Base-by-base conservation (phyloP, 2,888 invertebrate genomes). In the Kuschelorhynchus macadamiae region DNA sequence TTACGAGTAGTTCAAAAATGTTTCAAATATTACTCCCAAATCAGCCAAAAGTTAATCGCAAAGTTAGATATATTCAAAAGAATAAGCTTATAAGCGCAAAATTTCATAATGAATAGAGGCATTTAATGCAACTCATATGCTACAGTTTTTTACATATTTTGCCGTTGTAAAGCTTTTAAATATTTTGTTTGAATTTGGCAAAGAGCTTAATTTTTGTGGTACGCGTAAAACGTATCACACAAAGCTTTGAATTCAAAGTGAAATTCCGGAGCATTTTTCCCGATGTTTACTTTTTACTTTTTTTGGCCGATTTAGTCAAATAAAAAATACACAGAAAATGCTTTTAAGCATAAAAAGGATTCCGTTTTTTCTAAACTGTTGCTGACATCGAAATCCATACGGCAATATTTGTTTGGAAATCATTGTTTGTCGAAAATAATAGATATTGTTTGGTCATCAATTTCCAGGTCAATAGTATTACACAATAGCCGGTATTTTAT, bases 191-290 rank as follows among this genome's bases (percentile, higher is more conserved):
- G 42, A 5, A 50, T 49, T 62, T 62, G 42, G 42, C 47, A 67
- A 56, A 42, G 59, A 52, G 62, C 68, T 64, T 68, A 68, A 68
- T 67, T 67, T 67, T 62, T 56, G 67, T 47, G 67, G 67, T 49
- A 30, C 56, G 50, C 39, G n/a, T 55, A 42, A 42, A 53, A n/a
- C 55, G 63, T 52, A 49, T 56, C 36, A 39, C 25, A 56, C 50
- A 57, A 50, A 57, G 65, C 57, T 57, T 57, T 52, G 44, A 50
- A 39, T 57, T 65, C 36, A 42, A 65, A 57, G 50, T 49, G 32
- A 62, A 62, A 65, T 57, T 64, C 64, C 62, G 8, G 41, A 47
- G 12, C n/a, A 42, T 42, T 25, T 41, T 61, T 61, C 33, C 18
- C 3, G 49, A 36, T 50, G 50, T 50, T 50, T 50, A 50, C 50